Conservation (phyloP, 2,888 invertebrate genomes). For the Glyphotaelius pellucidus region DNA sequence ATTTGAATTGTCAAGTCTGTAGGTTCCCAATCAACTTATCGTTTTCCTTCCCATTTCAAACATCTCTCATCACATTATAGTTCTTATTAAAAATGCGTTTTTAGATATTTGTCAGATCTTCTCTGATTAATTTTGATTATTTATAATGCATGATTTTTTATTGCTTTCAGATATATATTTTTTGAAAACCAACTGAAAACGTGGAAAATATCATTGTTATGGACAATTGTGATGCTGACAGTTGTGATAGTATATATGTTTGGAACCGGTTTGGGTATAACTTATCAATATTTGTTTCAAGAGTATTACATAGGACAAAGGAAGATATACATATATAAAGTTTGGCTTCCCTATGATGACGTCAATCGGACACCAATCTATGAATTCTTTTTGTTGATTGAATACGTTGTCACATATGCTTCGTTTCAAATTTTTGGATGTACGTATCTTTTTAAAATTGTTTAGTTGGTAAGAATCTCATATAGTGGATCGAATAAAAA, state of each 20-base stretch:
- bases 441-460: conserved; percentile 13
- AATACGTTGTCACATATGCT: not conserved
- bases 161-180: conserved; percentile 41
- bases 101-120: no score
- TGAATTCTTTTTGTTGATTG: conserved; percentile 41
- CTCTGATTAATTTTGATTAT: no score
- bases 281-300: conserved; percentile 38
- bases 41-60: not conserved
- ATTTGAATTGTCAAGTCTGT: no score
- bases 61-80: no score
- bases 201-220: conserved; percentile 45
- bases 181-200: conserved; percentile 46
- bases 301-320: conserved; percentile 36
- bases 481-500: not conserved
- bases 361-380: conserved; percentile 49
- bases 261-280: conserved; percentile 9
- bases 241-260: not conserved
- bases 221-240: not conserved
- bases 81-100: not conserved
- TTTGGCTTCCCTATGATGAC: conserved; percentile 53
- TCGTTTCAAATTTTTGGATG: not conserved
- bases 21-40: not conserved
- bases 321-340: conserved; percentile 41
- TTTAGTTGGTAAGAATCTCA: not conserved
- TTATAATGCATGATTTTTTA: no score